A percentile compares a stretch with the other conserved stretches of the same genome.
Conservation (phyloP, 1,140 invertebrate genomes). For the Neomicropteryx cornuta region DNA sequence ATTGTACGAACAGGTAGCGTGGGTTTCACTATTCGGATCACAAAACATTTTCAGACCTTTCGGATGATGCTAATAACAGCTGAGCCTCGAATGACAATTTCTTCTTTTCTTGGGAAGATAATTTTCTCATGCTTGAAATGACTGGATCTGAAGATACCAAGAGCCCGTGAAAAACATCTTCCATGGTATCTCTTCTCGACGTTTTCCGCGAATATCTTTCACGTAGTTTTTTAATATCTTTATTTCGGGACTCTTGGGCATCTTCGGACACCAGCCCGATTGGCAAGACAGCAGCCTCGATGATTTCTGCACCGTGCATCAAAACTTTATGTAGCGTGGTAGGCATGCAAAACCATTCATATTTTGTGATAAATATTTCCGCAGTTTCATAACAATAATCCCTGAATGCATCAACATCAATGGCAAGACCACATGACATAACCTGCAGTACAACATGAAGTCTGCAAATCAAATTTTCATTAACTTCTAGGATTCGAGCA, state of each 20-base stretch:
- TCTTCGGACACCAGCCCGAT: slow-evolving; percentile 26
- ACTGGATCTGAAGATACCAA: too few relatives aligned
- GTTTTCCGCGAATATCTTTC: slow-evolving; percentile 15
- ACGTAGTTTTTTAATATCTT: slow-evolving; percentile 16
- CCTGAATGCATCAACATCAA: slow-evolving; percentile 13
- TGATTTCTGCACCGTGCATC: slow-evolving; percentile 7
- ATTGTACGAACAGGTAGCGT: too few relatives aligned
- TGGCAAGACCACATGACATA: slow-evolving; percentile 15
- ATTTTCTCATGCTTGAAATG: too few relatives aligned
- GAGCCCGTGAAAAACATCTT: too few relatives aligned
- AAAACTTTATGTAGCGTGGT: slow-evolving; percentile 8
- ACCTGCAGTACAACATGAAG: slow-evolving; percentile 17
- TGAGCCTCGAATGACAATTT: too few relatives aligned
- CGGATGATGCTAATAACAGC: too few relatives aligned
- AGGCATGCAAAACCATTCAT: slow-evolving; percentile 8
- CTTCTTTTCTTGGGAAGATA: too few relatives aligned
- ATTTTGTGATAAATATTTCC: slow-evolving; percentile 4
- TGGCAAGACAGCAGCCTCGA: slow-evolving; percentile 11
- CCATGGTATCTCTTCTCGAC: slow-evolving; percentile 2
- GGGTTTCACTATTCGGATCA: too few relatives aligned
- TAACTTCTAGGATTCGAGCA: slow-evolving; percentile 18
- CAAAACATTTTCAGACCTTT: too few relatives aligned
- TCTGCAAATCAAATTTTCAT: slow-evolving; percentile 14
- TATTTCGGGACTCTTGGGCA: slow-evolving; percentile 21
- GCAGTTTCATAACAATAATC: slow-evolving; percentile 9